Base-by-base conservation (phyloP, 92 coral and sea anemone species). In the Bergia puertoricense region DNA sequence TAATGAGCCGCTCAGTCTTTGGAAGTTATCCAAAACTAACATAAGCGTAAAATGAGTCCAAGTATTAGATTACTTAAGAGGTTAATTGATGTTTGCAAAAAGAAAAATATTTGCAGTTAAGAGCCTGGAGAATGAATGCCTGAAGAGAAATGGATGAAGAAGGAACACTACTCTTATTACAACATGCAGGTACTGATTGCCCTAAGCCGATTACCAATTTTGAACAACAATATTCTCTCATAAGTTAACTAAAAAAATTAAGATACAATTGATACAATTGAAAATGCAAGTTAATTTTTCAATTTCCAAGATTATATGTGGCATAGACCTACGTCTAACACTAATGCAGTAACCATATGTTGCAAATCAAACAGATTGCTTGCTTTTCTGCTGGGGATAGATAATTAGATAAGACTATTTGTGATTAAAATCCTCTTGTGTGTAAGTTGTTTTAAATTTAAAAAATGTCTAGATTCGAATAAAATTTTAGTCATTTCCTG, bases 11-110 rank as follows among this genome's bases (percentile, higher is more conserved):
- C 65, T 15, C 65, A 56, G 15, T 56, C 65, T 56, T 56, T 92
- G 94, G 96, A 93, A 88, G 95, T 91, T 88, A 88, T 91, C 81
- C 89, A 85, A 89, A 93, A 93, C 93, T 91, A 91, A 91, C 92
- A 88, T 86, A 86, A 77, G 77, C 81, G 88, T 88, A 45, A 81
- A 48, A 18, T 48, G 72, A 74, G 41, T 39, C 50, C 44, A 57
- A 73, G 37, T 23, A 20, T 67, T 78, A 43, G 86, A 85, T 39
- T 74, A 86, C 30, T 30, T 30, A 30, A 30, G 30, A 30, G 89
- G 36, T 67, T 82, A 89, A 72, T 82, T 75, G 82, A 86, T 88
- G 44, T 66, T 85, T 43, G 71, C 20, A 85, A 44, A 20, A 16
- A 7, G 69, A 90, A 30, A 79, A 77, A 81, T 73, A 57, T 39